These are phyloP conservation scores for Ellobium chinense DNA, from an alignment of 2,888 invertebrate species.

Conservation along the genomic window DNA sequence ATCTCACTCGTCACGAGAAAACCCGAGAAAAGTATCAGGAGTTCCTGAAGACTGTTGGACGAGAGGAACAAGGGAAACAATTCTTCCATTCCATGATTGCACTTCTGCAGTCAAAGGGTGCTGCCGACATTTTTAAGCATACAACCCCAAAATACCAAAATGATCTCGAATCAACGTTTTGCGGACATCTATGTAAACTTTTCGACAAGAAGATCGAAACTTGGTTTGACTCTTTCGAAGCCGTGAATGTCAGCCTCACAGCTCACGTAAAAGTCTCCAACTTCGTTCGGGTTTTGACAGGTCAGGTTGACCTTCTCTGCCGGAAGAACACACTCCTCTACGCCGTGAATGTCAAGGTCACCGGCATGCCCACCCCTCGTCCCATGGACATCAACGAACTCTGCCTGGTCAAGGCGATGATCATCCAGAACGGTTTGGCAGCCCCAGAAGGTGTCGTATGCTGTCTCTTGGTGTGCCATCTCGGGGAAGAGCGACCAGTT, in stretches of 20 bases:
- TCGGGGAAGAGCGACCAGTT: conserved; percentile 64
- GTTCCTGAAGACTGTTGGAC: conserved; percentile 58
- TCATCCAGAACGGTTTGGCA: conserved; percentile 68
- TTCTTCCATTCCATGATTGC: conserved; percentile 61
- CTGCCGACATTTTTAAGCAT: conserved; percentile 60
- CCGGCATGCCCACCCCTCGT: conserved; percentile 65
- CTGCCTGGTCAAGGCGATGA: conserved; percentile 65
- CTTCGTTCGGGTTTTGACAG: conserved; percentile 65
- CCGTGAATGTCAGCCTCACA: conserved; percentile 65
- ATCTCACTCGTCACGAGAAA: conserved; percentile 66
- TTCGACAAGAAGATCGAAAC: conserved; percentile 66
- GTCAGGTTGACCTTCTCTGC: conserved; percentile 63
- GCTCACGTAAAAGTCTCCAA: conserved; percentile 71
- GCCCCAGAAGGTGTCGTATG: conserved; percentile 58
- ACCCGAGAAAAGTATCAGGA: conserved; percentile 60
- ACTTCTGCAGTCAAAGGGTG: conserved; percentile 62
- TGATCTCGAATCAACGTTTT: conserved; percentile 52
- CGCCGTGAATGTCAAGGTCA: conserved; percentile 65
- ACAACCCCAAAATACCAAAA: conserved; percentile 34
- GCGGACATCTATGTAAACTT: conserved; percentile 62
- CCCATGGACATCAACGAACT: conserved; percentile 69
- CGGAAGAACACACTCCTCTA: conserved; percentile 58
- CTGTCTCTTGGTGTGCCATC: conserved; percentile 63
- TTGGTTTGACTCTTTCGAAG: conserved; percentile 69
- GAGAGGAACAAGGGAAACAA: conserved; percentile 66